These are phyloP conservation scores for Bugulina stolonifera DNA, from an alignment of 2,888 invertebrate species.

Conservation along the genomic window DNA sequence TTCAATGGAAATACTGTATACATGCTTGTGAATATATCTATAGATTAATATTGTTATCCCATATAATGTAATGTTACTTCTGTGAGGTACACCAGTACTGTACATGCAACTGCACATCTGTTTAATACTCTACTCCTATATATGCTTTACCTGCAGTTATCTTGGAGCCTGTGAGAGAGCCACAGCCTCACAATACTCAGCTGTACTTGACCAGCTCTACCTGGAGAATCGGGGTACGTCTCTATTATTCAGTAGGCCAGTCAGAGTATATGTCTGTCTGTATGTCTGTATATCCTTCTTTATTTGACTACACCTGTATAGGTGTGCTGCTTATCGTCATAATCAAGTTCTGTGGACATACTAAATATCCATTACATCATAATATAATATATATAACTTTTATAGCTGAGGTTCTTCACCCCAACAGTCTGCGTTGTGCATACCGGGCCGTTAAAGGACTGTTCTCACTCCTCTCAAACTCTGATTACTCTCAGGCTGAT, in stretches of 20 bases:
- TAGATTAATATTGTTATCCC: no score
- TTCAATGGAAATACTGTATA: no score
- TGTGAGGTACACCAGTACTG: no score
- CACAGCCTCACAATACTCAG: constrained; percentile 34
- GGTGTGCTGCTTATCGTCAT: no score
- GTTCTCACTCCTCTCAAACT: constrained; percentile 31
- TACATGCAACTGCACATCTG: no score
- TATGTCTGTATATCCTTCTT: not conserved
- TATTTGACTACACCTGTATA: no score
- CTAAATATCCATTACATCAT: no score
- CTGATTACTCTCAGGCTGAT: constrained; percentile 1
- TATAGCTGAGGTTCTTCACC: constrained; percentile 33
- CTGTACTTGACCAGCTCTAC: constrained; percentile 33
- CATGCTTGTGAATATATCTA: no score
- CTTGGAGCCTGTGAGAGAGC: constrained; percentile 33
- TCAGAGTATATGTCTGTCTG: not conserved
- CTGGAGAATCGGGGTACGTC: constrained; percentile 25
- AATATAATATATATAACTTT: no score
- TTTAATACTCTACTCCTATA: no score
- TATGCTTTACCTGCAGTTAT: constrained; percentile 13
- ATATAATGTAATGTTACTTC: no score
- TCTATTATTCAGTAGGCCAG: not conserved
- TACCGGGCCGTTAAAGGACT: constrained; percentile 34
- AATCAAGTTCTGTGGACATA: no score
- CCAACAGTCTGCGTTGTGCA: constrained; percentile 33